phyloP scores from a whole-genome alignment of 2,888 invertebrate species.

The Amblyteles armatorius region DNA sequence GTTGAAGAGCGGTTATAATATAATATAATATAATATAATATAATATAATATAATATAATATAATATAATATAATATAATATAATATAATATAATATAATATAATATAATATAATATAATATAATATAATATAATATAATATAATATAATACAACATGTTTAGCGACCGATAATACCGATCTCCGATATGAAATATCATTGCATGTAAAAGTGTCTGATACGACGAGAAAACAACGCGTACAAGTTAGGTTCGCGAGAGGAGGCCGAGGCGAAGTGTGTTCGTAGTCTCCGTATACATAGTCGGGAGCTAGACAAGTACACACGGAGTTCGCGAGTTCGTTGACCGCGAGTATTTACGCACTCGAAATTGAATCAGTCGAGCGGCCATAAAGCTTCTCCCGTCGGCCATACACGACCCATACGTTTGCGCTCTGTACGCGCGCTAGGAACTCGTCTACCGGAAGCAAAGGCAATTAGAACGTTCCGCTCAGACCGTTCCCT shows the following conservation, averaged over 20 bases:
- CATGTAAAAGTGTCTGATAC: neutral
- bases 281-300: neutral
- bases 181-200: no score
- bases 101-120: no score
- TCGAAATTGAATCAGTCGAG: conserved; percentile 61
- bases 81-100: no score
- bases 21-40: no score
- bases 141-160: no score
- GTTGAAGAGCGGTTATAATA: no score
- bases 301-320: conserved; percentile 31
- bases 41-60: no score
- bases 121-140: no score
- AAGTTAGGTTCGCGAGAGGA: neutral
- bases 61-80: no score
- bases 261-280: neutral
- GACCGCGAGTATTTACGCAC: conserved; percentile 62
- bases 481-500: conserved; percentile 23
- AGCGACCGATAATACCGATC: no score
- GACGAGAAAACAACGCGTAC: neutral
- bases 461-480: conserved; percentile 46
- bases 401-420: conserved; percentile 14
- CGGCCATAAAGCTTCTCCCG: conserved; percentile 41
- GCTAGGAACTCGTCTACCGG: conserved; percentile 28
- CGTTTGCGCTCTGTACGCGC: conserved; percentile 1
- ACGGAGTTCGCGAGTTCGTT: conserved; percentile 51